Evolutionary conservation across 2,797 vertebrate species (phyloP), one percentile per base, ranked within the genome.

Genomic region (Potorous gilbertii): DNA sequence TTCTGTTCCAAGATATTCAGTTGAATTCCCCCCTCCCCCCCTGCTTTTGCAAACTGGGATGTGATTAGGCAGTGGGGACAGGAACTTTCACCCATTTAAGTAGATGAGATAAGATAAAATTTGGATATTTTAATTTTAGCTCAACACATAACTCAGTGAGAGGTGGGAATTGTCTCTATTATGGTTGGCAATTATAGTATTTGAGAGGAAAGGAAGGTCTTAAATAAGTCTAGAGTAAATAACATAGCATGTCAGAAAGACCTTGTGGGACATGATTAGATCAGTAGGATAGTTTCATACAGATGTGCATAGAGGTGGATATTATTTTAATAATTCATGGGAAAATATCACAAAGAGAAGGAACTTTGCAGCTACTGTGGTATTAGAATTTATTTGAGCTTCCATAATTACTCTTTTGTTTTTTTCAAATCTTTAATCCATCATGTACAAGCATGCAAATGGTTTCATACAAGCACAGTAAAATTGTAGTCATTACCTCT

Each of bases 1-100:
- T 98, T 96, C 18, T 40, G 62, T 98, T 98, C 98, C 98, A 98
- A 98, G 91, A 96, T 93, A 97, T 98, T 98, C 95, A 95, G 97
- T 98, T 98, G 93, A 29, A 97, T 97, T 97, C 97, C 98, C 98
- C 96, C 90, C 98, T 95, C 74, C 62, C 59, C 59, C 31, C 97
- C 96, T 1, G 94, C 96, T 97, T 97, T 97, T 66, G 96, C 59
- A 94, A 96, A 74, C 31, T 97, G 91, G 97, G 95, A 96, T 92
- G 90, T 27, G 97, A 97, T 95, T 96, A 97, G 96, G 95, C 94
- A 50, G 56, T 90, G 97, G 95, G 97, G 97, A 98, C 97, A 96
- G 96, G 97, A 95, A 92, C 98, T 95, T 97, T 97, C 94, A 96
- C 94, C 95, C 96, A 94, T 91, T 96, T 97, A 92, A 13, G 97